Base-by-base conservation (phyloP, 2,888 invertebrate species). In the Spodoptera picta region DNA sequence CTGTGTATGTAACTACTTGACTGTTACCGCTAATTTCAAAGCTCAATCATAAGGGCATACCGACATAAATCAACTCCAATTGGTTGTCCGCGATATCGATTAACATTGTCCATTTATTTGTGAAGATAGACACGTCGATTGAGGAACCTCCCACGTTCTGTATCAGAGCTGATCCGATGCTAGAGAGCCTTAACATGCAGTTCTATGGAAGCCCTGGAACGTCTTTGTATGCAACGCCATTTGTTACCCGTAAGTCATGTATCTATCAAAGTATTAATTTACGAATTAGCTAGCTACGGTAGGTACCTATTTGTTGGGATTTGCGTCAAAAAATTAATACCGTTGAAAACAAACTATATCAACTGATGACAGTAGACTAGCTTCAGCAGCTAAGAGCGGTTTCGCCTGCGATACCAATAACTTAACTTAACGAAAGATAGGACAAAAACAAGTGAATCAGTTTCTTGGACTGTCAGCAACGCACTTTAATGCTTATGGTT, bases 101-200 rank as follows among this genome's bases (percentile, higher is more conserved):
- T 69, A 74, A 74, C 48, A 5, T 41, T 65, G 55, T 59, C 54
- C 55, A 31, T 65, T 73, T 65, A 31, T 69, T 65, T 69, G 60
- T 69, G 54, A 61, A 93, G 93, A 72, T 92, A 43, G 75, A 75
- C 6, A 75, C 83, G 12, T 71, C 87, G 10, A 52, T 79, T 7
- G 82, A 84, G 0, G 82, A 88, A 24, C 84, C 85, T 1, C 87
- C 88, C 3, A 69, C 74, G 24, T 88, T 78, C 57, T 92, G 92
- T 65, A 93, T 94, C 52, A 83, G 82, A 58, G 89, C 90, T 1
- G 93, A 94, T 69, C 93, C 92, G 1, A 86, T 88, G 0, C 69
- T 94, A 12, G 92, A 93, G 44, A 87, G 86, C 43, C 75, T 93
- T 44, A 89, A 86, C 58, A 90, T 87, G 65, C 93, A 94, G 66